Percentiles rank a stretch among this genome's conserved stretches.
Conservation (phyloP, 2,113 vertebrate species). For the Salvator merianae region DNA sequence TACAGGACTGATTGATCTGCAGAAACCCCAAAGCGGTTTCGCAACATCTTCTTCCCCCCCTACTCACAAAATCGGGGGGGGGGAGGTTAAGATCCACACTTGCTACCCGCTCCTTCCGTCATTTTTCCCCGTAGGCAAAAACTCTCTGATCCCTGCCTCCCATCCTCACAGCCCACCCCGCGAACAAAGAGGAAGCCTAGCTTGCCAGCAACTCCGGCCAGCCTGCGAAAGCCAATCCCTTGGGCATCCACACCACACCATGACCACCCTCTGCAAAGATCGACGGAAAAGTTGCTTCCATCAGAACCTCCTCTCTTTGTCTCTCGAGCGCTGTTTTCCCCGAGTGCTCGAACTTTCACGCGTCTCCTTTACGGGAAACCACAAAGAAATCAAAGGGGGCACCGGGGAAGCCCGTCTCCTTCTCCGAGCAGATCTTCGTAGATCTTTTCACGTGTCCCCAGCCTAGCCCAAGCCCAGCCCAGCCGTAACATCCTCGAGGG, state of each 20-base stretch:
- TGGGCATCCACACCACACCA: not conserved
- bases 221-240: not conserved
- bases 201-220: not conserved
- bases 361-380: not conserved
- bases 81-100: not conserved
- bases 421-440: not conserved
- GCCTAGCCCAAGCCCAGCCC: not conserved
- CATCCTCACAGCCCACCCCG: not conserved
- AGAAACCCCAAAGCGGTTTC: slow-evolving; percentile 19
- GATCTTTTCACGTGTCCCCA: not conserved
- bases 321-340: not conserved
- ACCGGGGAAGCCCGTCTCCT: not conserved
- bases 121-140: not conserved
- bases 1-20: slow-evolving; percentile 22
- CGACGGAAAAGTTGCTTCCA: slow-evolving; percentile 22
- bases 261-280: not conserved
- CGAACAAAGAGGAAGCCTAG: not conserved
- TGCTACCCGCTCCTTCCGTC: not conserved
- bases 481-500: not conserved
- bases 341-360: not conserved
- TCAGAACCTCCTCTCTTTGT: slow-evolving; percentile 10
- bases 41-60: not conserved
- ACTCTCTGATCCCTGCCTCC: not conserved
- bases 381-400: not conserved
- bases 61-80: not conserved